A percentile compares a stretch with the other conserved stretches of the same genome.
These are phyloP conservation scores for Carabus problematicus DNA, from an alignment of 2,888 invertebrate species.

Conservation along the genomic window DNA sequence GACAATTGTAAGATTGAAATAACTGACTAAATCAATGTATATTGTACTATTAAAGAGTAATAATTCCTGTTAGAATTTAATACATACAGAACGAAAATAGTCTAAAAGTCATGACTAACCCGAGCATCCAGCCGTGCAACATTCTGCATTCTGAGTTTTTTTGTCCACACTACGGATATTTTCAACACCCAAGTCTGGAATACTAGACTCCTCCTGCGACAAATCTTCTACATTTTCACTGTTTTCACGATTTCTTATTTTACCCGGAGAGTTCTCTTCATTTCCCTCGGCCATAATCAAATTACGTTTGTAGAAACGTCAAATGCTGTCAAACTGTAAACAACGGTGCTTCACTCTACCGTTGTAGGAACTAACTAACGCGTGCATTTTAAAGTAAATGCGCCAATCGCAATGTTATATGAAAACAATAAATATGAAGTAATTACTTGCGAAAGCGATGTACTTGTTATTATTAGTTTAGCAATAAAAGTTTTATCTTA, in stretches of 20 bases:
- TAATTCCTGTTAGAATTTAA: not conserved
- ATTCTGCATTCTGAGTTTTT: slow-evolving; percentile 36
- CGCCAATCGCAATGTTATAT: not conserved
- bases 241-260: slow-evolving; percentile 20
- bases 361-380: not conserved
- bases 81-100: not conserved
- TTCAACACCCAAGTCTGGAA: slow-evolving; percentile 63
- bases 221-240: slow-evolving; percentile 21
- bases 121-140: slow-evolving; percentile 24
- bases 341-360: slow-evolving; percentile 9
- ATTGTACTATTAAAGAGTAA: not conserved
- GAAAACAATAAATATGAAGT: not conserved
- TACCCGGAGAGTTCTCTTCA: slow-evolving; percentile 32
- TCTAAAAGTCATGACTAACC: slow-evolving; percentile 25
- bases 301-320: slow-evolving; percentile 38
- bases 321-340: slow-evolving; percentile 39
- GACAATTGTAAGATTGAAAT: not conserved
- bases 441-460: too few relatives aligned
- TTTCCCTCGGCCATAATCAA: slow-evolving; percentile 42
- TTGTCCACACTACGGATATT: slow-evolving; percentile 61
- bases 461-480: too few relatives aligned
- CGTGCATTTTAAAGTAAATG: slow-evolving; percentile 2
- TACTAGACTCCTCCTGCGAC: slow-evolving; percentile 59
- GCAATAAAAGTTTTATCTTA: too few relatives aligned
- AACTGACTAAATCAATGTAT: not conserved